Percentiles rank a stretch among this genome's conserved stretches.
Evolutionary conservation across 2,797 vertebrate species (phyloP).

Genomic region (Falco concolor): DNA sequence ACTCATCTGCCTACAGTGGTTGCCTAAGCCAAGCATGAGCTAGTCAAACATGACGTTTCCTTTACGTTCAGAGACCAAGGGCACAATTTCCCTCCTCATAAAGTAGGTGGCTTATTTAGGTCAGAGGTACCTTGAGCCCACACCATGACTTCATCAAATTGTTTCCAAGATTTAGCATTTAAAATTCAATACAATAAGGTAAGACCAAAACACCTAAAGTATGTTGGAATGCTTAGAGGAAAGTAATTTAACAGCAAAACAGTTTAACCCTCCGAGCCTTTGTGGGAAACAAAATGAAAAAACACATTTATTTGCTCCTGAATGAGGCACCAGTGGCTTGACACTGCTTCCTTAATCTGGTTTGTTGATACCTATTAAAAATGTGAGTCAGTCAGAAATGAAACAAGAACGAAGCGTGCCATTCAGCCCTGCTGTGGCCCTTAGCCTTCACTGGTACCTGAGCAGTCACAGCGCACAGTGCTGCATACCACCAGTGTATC

Average conservation of each 20-base stretch:
- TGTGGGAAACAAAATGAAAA: not conserved
- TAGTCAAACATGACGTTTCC: rapidly evolving
- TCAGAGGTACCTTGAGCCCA: not conserved
- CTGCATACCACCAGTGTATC: rapidly evolving
- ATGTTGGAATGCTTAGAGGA: not conserved
- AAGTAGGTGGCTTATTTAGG: not conserved
- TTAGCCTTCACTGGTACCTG: not conserved
- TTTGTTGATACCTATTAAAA: not conserved
- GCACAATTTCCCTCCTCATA: not conserved
- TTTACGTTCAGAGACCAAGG: not conserved
- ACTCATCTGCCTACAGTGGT: not conserved
- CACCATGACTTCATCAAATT: not conserved
- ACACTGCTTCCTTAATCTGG: not conserved
- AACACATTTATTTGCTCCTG: not conserved
- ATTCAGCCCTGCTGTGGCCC: not conserved
- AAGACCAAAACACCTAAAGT: not conserved
- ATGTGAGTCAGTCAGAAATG: not conserved
- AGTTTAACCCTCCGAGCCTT: not conserved
- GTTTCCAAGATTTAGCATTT: not conserved
- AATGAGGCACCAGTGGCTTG: not conserved
- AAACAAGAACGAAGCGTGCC: not conserved
- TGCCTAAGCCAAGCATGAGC: not conserved
- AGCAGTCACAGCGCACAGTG: not conserved
- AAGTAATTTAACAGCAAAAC: not conserved
- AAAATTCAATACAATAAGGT: not conserved